phyloP scores from a whole-genome alignment of 2,888 invertebrate species.

The Scaeva pyrastri region DNA sequence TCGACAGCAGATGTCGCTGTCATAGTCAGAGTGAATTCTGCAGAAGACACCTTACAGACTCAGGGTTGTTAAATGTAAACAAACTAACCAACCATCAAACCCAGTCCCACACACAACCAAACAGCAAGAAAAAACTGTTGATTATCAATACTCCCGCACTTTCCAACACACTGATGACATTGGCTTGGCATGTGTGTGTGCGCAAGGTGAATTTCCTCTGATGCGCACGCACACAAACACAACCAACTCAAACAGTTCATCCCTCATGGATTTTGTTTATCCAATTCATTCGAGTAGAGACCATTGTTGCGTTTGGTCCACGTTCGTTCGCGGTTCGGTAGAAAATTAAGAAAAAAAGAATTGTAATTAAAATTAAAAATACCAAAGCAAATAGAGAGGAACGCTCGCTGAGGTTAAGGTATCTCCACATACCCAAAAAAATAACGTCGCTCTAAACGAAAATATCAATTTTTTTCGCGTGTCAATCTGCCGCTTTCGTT shows the following conservation, averaged over 20 bases:
- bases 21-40: neutral
- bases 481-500: conserved; percentile 31
- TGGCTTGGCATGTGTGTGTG: no score
- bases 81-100: conserved; percentile 39
- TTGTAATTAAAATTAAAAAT: conserved; percentile 13
- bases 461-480: neutral
- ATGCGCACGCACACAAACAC: conserved; percentile 70
- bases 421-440: conserved; percentile 29
- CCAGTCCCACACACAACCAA: neutral
- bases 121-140: conserved; percentile 57
- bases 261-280: conserved; percentile 47
- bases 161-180: neutral
- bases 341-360: conserved; percentile 8
- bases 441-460: conserved; percentile 9
- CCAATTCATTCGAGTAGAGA: conserved; percentile 72
- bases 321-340: conserved; percentile 59
- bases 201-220: conserved; percentile 63
- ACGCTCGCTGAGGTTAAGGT: conserved; percentile 21
- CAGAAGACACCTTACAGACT: conserved; percentile 27
- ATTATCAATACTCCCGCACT: conserved; percentile 56
- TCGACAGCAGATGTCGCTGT: conserved; percentile 2
- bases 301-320: conserved; percentile 50
- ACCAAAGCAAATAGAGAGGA: conserved; percentile 31
- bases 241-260: conserved; percentile 18
- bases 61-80: conserved; percentile 69